These are phyloP conservation scores for Automeris io DNA, from an alignment of 2,888 invertebrate species.

Conservation along the genomic window DNA sequence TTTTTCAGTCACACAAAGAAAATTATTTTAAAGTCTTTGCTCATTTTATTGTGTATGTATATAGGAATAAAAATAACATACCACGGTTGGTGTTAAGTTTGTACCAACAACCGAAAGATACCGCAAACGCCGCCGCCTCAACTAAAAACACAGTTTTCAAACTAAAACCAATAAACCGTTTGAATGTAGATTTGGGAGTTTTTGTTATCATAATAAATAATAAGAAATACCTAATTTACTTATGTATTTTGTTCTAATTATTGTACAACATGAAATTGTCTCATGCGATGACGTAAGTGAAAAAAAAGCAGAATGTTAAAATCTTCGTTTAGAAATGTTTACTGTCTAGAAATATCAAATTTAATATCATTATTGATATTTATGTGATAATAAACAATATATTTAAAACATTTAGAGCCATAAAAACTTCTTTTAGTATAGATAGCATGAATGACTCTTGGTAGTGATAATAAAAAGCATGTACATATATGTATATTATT, in stretches of 20 bases:
- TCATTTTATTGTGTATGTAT: not conserved
- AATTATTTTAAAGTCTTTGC: not conserved
- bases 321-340: too few relatives aligned
- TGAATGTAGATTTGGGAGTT: slow-evolving; percentile 73
- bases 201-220: slow-evolving; percentile 80
- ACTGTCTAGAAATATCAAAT: too few relatives aligned
- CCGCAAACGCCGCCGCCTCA: slow-evolving; percentile 78
- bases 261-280: not conserved
- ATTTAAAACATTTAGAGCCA: too few relatives aligned
- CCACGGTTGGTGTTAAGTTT: slow-evolving; percentile 84
- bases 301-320: not conserved
- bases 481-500: too few relatives aligned
- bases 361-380: too few relatives aligned
- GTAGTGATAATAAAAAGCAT: too few relatives aligned
- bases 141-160: slow-evolving; percentile 74
- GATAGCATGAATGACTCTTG: too few relatives aligned
- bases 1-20: not conserved
- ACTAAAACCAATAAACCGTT: slow-evolving; percentile 70
- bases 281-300: slow-evolving; percentile 36
- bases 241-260: not conserved
- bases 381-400: too few relatives aligned
- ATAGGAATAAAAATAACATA: slow-evolving; percentile 40
- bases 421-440: too few relatives aligned
- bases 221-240: slow-evolving; percentile 12
- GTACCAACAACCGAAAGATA: slow-evolving; percentile 80